Base-by-base conservation (phyloP, 1,140 invertebrate species). In the Pogonus chalceus region DNA sequence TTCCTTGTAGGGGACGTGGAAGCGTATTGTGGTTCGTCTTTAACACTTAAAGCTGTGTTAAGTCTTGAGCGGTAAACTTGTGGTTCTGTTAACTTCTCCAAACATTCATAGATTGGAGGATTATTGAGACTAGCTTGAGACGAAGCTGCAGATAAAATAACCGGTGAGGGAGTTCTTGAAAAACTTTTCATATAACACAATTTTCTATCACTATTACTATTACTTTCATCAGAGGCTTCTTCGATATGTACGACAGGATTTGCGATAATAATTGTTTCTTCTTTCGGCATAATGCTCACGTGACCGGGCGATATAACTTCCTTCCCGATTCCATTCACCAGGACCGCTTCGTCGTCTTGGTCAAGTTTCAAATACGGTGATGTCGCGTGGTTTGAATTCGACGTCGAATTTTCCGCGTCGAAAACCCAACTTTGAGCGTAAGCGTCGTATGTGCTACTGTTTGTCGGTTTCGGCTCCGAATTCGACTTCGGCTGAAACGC, bases 371-470 rank as follows among this genome's bases (percentile, higher is more conserved):
- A 52, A 49, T 66, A 68, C 1, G 64, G 58, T 0, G 60, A 64
- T 2, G 58, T 53, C 1, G 50, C 53, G 4, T 59, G 53, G 53
- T 47, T n/a, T n/a, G 56, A 57, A 46, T 57, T 59, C 9, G 61
- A 51, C 49, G 62, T 58, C 59, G 35, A 65, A 59, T 0, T 57
- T 46, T 54, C 68, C n/a, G 65, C 55, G 35, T 70, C 71, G 60
- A 72, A 75, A 14, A 75, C 72, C 72, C 72, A 75, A 50, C 70
- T 72, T 56, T 73, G 72, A 10, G 70, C 65, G 56, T 73, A 74
- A 46, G 71, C 65, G 56, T 67, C 67, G 60, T 68, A 67, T 49
- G 39, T 56, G 49, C 18, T 43, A 24, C 23, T 49, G n/a, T 37
- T 52, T 10, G 56, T 48, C 47, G 39, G 66, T 55, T 66, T 68